These are phyloP conservation scores for Cyanoliseus patagonus DNA, from an alignment of 2,113 vertebrate genomes.

Conservation along the genomic window DNA sequence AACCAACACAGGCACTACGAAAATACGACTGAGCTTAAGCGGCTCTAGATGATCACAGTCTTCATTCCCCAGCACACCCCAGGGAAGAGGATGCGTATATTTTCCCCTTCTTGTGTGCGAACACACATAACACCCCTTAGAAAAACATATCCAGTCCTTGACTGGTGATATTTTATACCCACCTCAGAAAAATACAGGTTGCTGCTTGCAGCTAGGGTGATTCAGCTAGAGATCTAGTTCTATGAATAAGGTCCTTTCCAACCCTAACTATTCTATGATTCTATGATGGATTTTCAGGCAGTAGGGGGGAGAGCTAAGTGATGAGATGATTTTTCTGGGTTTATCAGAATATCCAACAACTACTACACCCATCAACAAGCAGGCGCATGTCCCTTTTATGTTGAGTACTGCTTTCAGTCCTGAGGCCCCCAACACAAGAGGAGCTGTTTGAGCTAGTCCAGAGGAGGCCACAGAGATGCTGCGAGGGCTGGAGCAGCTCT, in stretches of 20 bases:
- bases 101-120: not conserved
- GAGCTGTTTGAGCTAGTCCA: not conserved
- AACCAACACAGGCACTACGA: slow-evolving; percentile 15
- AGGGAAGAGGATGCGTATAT: not conserved
- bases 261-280: too few relatives aligned
- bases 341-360: not conserved
- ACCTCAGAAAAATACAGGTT: not conserved
- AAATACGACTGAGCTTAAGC: not conserved
- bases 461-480: too few relatives aligned
- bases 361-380: not conserved
- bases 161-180: not conserved
- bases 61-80: slow-evolving; percentile 32
- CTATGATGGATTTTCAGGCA: not conserved
- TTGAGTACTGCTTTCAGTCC: not conserved
- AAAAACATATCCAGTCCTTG: slow-evolving; percentile 12
- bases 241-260: not conserved
- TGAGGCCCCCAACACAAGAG: not conserved
- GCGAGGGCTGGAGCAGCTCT: too few relatives aligned
- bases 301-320: not conserved
- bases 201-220: not conserved
- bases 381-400: not conserved
- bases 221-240: not conserved
- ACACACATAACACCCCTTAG: not conserved
- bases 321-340: not conserved
- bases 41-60: not conserved